phyloP scores from a whole-genome alignment of 2,888 invertebrate species.

The Matsumyia berberina region DNA sequence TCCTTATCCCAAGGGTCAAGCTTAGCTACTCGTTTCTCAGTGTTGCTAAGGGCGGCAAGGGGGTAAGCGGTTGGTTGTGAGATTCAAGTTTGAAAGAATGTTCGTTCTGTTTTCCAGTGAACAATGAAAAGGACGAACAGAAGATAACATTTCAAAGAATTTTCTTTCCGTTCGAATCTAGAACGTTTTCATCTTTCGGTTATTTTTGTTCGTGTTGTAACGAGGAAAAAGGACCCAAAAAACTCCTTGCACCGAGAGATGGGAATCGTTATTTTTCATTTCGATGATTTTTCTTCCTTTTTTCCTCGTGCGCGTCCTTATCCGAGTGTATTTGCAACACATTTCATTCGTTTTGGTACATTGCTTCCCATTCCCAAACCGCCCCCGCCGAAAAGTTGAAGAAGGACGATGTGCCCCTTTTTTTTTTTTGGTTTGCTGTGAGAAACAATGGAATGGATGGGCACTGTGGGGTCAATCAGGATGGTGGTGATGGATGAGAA shows the following conservation, averaged over 20 bases:
- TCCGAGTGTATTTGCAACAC: constrained; percentile 39
- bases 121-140: constrained; percentile 69
- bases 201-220: constrained; percentile 2
- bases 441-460: background rate
- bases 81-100: constrained; percentile 23
- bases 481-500: background rate
- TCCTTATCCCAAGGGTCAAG: constrained; percentile 65
- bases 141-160: constrained; percentile 53
- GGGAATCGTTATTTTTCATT: constrained; percentile 49
- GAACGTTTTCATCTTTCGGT: background rate
- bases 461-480: constrained; percentile 15
- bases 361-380: background rate
- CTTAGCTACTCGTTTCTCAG: constrained; percentile 36
- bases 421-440: background rate
- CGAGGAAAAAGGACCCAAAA: background rate
- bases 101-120: constrained; percentile 34
- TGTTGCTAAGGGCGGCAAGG: background rate
- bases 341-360: constrained; percentile 52
- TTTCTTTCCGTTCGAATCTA: constrained; percentile 20
- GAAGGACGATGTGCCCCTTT: constrained; percentile 22
- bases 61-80: constrained; percentile 31
- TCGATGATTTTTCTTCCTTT: constrained; percentile 11
- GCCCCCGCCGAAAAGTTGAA: background rate
- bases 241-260: constrained; percentile 30
- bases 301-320: background rate